Percentiles rank a stretch among this genome's conserved stretches.
Conservation (phyloP, 2,797 vertebrate genomes). For the Urocyon cinereoargenteus region DNA sequence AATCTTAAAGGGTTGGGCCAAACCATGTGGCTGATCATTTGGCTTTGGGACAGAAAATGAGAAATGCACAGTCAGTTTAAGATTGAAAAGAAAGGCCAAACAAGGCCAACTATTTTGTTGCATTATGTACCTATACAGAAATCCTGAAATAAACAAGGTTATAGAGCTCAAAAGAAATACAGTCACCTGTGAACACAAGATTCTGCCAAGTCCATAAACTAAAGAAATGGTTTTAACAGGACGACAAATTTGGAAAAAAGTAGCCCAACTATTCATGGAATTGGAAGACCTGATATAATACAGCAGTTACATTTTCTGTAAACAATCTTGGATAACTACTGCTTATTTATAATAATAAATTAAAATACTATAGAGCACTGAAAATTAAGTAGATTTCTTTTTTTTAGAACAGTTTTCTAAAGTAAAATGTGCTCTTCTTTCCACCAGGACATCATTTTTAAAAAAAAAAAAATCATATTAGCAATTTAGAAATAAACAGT, state of each 20-base stretch:
- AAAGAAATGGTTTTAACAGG: not conserved
- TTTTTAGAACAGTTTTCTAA: conserved; percentile 44
- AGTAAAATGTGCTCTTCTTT: conserved; percentile 32
- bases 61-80: not conserved
- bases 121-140: not conserved
- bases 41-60: conserved; percentile 44
- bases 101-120: not conserved
- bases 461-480: not conserved
- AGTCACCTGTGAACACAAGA: not conserved
- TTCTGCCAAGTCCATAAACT: not conserved
- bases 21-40: not conserved
- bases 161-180: conserved; percentile 9
- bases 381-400: conserved; percentile 12
- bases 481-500: conserved; percentile 17
- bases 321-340: not conserved
- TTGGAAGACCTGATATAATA: conserved; percentile 31
- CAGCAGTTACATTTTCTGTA: conserved; percentile 18
- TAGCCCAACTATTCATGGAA: not conserved
- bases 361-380: not conserved
- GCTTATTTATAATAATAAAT: not conserved
- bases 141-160: not conserved
- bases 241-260: not conserved
- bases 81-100: not conserved
- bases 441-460: not conserved
- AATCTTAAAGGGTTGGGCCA: conserved; percentile 23